phyloP scores from a whole-genome alignment of 2,113 vertebrate species.

The Oenanthe oenanthe region DNA sequence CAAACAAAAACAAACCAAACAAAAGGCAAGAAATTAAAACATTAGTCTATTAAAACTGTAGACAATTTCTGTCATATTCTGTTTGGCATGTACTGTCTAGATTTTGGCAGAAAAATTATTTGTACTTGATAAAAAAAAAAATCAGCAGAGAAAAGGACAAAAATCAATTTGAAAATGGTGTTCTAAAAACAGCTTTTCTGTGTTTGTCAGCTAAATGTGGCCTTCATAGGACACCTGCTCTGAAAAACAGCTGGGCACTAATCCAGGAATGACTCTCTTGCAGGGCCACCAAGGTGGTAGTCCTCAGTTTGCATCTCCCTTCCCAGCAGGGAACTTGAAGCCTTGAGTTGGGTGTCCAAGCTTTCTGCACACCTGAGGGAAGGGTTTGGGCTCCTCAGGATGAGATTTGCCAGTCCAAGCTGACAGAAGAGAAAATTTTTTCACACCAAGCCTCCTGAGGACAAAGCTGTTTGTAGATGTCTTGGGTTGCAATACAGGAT shows the following conservation, averaged over 20 bases:
- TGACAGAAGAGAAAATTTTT: background rate
- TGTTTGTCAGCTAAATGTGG: background rate
- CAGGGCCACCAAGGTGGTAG: background rate
- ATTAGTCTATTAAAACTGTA: background rate
- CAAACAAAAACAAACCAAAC: background rate
- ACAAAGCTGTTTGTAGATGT: background rate
- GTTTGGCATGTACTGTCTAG: background rate
- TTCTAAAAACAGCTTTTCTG: background rate
- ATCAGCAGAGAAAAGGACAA: background rate
- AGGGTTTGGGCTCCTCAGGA: background rate
- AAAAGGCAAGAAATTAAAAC: background rate
- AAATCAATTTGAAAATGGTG: background rate
- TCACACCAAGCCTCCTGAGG: background rate
- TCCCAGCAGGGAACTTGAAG: background rate
- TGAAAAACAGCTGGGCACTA: fast-evolving
- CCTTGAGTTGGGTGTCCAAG: background rate
- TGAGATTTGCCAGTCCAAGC: background rate
- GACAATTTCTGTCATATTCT: background rate
- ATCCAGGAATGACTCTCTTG: background rate
- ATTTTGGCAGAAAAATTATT: background rate
- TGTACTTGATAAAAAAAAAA: background rate
- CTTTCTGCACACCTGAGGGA: background rate
- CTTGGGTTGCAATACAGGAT: too few species aligned
- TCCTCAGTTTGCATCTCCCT: background rate
- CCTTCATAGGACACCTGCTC: background rate